Base-by-base conservation (phyloP, 2,888 invertebrate species). In the Meganola albula region DNA sequence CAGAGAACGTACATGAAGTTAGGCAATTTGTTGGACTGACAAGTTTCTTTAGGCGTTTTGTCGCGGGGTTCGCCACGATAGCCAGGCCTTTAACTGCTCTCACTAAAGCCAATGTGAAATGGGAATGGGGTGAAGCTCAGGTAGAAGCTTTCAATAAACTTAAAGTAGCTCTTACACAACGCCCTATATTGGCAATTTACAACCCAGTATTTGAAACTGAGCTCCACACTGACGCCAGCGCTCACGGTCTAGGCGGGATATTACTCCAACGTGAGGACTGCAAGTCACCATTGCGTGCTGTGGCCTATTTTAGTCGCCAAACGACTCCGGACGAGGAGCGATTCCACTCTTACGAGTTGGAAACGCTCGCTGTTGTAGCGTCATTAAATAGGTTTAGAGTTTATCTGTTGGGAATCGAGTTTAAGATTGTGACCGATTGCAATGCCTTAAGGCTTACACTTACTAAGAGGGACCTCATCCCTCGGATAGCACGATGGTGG, bases 11-110 rank as follows among this genome's bases (percentile, higher is more conserved):
- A 2, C 34, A 38, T 22, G 22, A 38, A 7, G 12, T 31, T 2
- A 6, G 34, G 2, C 33, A 30, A 18, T 37, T 37, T 14, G 13
- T 37, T 2, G 37, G 37, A 1, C 16, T 42, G 8, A 21, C 25
- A 1, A 18, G 10, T 3, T 37, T 27, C 27, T 38, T 38, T 24
- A 20, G 37, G 6, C 30, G 22, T 21, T 38, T 38, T 16, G 14
- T 38, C 8, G 10, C 16, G 3, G 13, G 18, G 1, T 38, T 38
- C 31, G 37, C 31, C 2, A 6, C 22, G 22, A 31, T 34, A 3
- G 34, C 30, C 4, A 4, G 22, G 8, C 35, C 30, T 4, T 10
- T 26, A 8, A 35, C 30, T n/a, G 3, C 11, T 8, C 8, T 30
- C 5, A 30, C 26, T 8, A 35, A 35, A 30, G 26, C 26, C 1